Percentiles rank a stretch among this genome's conserved stretches.
Evolutionary conservation across 2,888 invertebrate genomes (phyloP).

Genomic region (Strigamia crassipes): DNA sequence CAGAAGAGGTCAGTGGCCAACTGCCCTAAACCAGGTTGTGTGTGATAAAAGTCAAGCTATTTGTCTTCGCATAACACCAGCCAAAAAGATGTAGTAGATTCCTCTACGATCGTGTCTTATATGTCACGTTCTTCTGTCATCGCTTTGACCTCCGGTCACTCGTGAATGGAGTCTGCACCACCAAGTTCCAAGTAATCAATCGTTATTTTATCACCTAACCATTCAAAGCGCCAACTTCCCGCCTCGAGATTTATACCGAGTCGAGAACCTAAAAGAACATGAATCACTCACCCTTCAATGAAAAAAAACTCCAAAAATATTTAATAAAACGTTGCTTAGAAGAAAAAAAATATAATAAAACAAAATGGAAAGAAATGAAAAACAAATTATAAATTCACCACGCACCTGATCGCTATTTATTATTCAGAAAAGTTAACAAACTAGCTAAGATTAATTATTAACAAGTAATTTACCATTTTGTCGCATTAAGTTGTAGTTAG

Average conservation of each 20-base stretch:
- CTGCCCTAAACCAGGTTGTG: not conserved
- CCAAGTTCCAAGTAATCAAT: slow-evolving; percentile 39
- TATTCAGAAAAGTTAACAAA: not conserved
- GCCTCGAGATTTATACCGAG: slow-evolving; percentile 24
- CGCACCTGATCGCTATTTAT: not conserved
- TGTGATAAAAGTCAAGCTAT: slow-evolving; percentile 40
- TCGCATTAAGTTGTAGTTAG: not conserved
- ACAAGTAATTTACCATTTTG: not conserved
- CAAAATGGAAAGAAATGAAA: not conserved
- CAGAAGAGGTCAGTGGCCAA: slow-evolving; percentile 18
- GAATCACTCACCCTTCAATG: not conserved
- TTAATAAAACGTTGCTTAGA: slow-evolving; percentile 3
- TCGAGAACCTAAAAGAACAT: slow-evolving; percentile 22
- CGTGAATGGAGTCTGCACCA: slow-evolving; percentile 35
- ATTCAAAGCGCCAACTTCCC: slow-evolving; percentile 37
- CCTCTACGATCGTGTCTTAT: slow-evolving; percentile 35
- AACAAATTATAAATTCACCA: not conserved
- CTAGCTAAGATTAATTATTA: not conserved
- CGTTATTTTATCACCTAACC: slow-evolving; percentile 42
- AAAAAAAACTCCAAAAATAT: not conserved
- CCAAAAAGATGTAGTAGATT: slow-evolving; percentile 37
- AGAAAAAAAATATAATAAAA: not conserved
- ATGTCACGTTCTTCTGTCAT: slow-evolving; percentile 39
- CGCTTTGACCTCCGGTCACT: slow-evolving; percentile 42
- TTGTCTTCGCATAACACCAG: slow-evolving; percentile 26